phyloP scores from a whole-genome alignment of 2,797 vertebrate genomes.

The Propithecus perrieri region DNA sequence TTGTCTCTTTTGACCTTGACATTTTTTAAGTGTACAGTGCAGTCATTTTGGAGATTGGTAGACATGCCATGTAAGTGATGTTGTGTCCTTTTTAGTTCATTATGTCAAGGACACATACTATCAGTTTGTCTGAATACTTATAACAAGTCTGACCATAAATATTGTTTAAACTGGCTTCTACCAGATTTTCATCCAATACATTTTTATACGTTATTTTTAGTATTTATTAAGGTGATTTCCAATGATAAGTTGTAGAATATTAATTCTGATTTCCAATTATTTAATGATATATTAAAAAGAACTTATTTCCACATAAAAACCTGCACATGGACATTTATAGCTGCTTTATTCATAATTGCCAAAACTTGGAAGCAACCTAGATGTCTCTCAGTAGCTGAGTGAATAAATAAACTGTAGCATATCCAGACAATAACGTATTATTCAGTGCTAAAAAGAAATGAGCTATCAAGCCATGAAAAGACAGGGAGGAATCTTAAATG shows the following conservation, averaged over 20 bases:
- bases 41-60: not conserved
- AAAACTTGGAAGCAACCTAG: not conserved
- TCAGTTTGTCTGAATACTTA: not conserved
- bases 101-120: not conserved
- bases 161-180: not conserved
- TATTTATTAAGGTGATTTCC: not conserved
- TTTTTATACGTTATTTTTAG: not conserved
- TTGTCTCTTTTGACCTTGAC: not conserved
- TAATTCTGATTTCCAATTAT: not conserved
- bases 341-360: not conserved
- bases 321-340: not conserved
- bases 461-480: not conserved
- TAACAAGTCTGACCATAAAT: not conserved
- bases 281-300: not conserved
- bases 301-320: not conserved
- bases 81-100: not conserved
- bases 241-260: not conserved
- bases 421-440: not conserved
- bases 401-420: not conserved
- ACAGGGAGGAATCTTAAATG: not conserved
- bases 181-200: not conserved
- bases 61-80: not conserved
- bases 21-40: not conserved
- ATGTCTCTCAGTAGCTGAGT: not conserved
- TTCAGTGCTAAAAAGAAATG: not conserved